A percentile compares a stretch with the other conserved stretches of the same genome.
Evolutionary conservation across 2,113 vertebrate genomes (phyloP).

Genomic region (Corythornis madagascariensis): DNA sequence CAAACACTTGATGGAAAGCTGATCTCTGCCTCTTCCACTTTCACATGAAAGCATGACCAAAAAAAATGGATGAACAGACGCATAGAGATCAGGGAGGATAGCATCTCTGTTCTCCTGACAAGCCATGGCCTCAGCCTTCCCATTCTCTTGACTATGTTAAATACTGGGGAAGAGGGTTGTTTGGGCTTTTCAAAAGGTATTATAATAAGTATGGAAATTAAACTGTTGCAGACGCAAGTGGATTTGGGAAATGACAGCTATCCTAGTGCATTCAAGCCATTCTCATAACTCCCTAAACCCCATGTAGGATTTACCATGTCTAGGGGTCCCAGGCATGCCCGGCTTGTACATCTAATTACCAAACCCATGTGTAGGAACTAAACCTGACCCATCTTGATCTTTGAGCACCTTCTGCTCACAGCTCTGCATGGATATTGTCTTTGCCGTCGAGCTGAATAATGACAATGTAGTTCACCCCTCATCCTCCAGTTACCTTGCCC

Average conservation of each 20-base stretch:
- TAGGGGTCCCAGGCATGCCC: background rate
- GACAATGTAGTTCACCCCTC: accelerated
- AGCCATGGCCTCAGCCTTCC: background rate
- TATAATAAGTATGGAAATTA: background rate
- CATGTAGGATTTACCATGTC: background rate
- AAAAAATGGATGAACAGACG: background rate
- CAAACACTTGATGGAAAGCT: background rate
- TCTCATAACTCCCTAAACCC: background rate
- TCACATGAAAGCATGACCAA: background rate
- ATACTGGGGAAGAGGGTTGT: background rate
- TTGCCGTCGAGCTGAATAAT: background rate
- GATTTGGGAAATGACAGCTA: background rate
- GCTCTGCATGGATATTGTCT: background rate
- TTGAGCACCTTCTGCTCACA: background rate
- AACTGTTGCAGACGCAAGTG: background rate
- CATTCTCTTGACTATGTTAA: background rate
- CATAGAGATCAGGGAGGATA: background rate
- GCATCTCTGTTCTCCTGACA: background rate
- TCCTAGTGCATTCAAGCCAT: accelerated
- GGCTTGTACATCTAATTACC: background rate
- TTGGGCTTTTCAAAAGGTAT: background rate
- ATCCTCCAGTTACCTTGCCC: background rate
- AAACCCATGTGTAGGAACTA: background rate
- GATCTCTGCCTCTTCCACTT: background rate
- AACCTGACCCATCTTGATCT: background rate